Conservation (phyloP, 1,140 invertebrate species). For the Ostrea edulis region DNA sequence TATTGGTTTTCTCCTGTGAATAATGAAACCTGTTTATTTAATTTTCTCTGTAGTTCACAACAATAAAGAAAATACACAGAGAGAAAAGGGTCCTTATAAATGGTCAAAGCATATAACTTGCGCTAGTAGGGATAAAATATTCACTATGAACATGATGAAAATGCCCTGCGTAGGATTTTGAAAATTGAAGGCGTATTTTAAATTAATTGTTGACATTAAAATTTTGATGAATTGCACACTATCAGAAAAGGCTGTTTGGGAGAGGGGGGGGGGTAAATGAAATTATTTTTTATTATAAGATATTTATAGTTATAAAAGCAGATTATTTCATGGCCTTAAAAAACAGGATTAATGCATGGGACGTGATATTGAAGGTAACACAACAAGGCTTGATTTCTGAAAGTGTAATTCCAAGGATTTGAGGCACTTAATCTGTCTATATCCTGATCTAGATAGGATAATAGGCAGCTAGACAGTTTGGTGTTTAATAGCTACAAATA, state of each 20-base stretch:
- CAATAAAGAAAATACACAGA: background rate
- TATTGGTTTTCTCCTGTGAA: background rate
- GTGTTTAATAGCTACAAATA: conserved; percentile 29
- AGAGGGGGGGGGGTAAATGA: background rate
- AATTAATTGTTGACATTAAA: background rate
- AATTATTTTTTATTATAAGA: background rate
- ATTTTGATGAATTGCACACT: background rate
- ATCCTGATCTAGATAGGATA: background rate
- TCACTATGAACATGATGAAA: too few relatives aligned
- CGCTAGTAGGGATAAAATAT: too few relatives aligned
- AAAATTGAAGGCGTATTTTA: too few relatives aligned
- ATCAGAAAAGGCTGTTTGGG: background rate
- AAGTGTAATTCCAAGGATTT: conserved; percentile 26
- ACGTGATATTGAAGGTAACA: background rate
- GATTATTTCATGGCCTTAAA: background rate
- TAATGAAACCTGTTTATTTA: conserved; percentile 4
- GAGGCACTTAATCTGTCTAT: conserved; percentile 8
- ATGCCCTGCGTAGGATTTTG: too few relatives aligned
- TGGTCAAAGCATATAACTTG: background rate
- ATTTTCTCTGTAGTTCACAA: background rate
- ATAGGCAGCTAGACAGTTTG: conserved; percentile 27
- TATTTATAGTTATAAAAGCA: background rate
- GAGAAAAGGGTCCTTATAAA: background rate
- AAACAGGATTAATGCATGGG: background rate
- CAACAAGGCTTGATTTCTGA: background rate